These are phyloP conservation scores for Agrilus cyanescens DNA, from an alignment of 2,888 invertebrate genomes.

Conservation along the genomic window DNA sequence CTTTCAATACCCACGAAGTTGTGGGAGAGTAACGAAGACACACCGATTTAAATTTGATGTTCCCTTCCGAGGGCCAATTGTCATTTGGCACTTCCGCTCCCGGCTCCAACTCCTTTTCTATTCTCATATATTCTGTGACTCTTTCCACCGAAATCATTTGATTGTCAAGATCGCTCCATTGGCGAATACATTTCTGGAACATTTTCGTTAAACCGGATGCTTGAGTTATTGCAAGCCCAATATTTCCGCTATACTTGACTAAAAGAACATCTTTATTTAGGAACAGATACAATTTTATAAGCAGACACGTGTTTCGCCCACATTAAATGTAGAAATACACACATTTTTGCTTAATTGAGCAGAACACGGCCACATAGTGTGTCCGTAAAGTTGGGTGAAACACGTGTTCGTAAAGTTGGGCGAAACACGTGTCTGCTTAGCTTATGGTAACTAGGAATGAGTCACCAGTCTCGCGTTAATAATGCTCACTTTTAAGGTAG, in stretches of 20 bases:
- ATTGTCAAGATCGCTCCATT: conserved; percentile 40
- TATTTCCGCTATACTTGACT: conserved; percentile 28
- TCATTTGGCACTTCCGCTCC: conserved; percentile 42
- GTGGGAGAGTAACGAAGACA: conserved; percentile 58
- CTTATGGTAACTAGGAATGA: too few relatives aligned
- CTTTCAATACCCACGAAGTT: conserved; percentile 60
- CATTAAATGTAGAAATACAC: too few relatives aligned
- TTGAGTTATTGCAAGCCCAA: conserved; percentile 31
- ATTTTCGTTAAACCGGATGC: conserved; percentile 34
- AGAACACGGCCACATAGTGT: too few relatives aligned
- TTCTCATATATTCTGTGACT: conserved; percentile 34
- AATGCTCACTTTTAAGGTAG: too few relatives aligned
- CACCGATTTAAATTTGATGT: conserved; percentile 53
- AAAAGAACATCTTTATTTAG: conserved; percentile 7
- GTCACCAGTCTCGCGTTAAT: too few relatives aligned
- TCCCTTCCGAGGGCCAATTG: conserved; percentile 61
- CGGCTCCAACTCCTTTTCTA: conserved; percentile 18
- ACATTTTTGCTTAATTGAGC: too few relatives aligned
- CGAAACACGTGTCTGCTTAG: too few relatives aligned
- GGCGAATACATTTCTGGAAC: conserved; percentile 75
- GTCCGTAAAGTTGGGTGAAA: too few relatives aligned
- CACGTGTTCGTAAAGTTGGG: too few relatives aligned
- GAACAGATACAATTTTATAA: not conserved
- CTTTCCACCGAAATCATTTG: conserved; percentile 86
- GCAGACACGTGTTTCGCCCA: too few relatives aligned